Evolutionary conservation across 2,113 vertebrate species (phyloP).

Genomic region (Semicossyphus pulcher): DNA sequence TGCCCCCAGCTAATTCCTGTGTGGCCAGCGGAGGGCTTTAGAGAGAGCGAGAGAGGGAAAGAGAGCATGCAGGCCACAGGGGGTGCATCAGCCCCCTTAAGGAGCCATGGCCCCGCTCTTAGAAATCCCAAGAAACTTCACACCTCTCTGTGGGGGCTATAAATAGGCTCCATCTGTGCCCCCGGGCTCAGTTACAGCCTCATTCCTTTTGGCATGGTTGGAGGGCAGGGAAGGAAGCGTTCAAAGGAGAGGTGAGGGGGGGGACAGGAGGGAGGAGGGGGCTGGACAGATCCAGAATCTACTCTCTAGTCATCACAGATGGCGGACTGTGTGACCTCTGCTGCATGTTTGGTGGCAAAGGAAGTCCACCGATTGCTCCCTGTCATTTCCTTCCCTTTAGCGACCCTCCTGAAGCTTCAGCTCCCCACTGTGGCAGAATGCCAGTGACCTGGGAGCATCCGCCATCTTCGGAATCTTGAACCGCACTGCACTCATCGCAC

Average conservation of each 20-base stretch:
- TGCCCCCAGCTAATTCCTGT: slow-evolving; percentile 68
- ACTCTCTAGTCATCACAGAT: slow-evolving; percentile 58
- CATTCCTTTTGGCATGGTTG: slow-evolving; percentile 79
- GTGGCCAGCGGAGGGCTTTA: slow-evolving; percentile 60
- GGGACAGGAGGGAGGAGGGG: not conserved
- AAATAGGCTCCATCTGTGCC: slow-evolving; percentile 86
- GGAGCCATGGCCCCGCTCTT: slow-evolving; percentile 76
- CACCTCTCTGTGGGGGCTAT: slow-evolving; percentile 81
- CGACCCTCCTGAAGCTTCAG: not conserved
- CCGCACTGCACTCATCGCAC: slow-evolving; percentile 48
- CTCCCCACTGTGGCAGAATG: slow-evolving; percentile 14
- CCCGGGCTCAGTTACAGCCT: slow-evolving; percentile 81
- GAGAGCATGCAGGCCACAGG: slow-evolving; percentile 51
- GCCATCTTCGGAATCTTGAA: slow-evolving; percentile 56
- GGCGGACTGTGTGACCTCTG: slow-evolving; percentile 53
- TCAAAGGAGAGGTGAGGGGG: slow-evolving; percentile 13
- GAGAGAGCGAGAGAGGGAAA: slow-evolving; percentile 42
- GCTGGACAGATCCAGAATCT: slow-evolving; percentile 27
- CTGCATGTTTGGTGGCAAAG: slow-evolving; percentile 30
- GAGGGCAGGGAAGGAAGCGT: slow-evolving; percentile 68
- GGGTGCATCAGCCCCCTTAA: slow-evolving; percentile 79
- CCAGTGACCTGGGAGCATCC: slow-evolving; percentile 23
- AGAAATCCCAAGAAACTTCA: slow-evolving; percentile 86
- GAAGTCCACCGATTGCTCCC: slow-evolving; percentile 15
- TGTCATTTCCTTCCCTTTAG: slow-evolving; percentile 25